phyloP scores from a whole-genome alignment of 2,797 vertebrate genomes.

The Borostomias antarcticus region DNA sequence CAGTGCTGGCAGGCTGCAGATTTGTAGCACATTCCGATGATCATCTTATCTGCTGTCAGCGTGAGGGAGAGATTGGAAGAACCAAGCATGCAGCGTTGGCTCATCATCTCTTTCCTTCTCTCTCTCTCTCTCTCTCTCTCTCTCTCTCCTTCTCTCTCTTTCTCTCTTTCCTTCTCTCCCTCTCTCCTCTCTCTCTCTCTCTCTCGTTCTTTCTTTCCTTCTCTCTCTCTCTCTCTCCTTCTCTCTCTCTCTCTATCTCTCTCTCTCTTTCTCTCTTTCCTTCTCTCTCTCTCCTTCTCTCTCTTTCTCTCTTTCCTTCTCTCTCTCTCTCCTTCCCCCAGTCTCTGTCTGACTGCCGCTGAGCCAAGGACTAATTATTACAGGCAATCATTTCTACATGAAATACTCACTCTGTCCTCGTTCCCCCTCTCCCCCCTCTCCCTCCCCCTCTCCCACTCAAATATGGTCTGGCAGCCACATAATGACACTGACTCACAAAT shows the following conservation, averaged over 20 bases:
- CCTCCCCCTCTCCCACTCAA: constrained; percentile 32
- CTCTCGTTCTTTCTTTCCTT: constrained; percentile 38
- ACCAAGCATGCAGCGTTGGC: constrained; percentile 38
- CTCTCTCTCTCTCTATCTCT: too few species aligned
- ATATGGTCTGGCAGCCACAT: constrained; percentile 56
- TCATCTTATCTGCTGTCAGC: constrained; percentile 79
- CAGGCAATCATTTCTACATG: constrained; percentile 70
- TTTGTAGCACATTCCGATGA: constrained; percentile 72
- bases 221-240: constrained; percentile 22
- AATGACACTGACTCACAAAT: constrained; percentile 23
- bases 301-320: constrained; percentile 32
- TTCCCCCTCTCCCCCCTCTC: constrained; percentile 39
- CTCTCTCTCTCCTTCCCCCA: constrained; percentile 8
- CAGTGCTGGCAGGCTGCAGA: constrained; percentile 67
- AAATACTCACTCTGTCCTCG: constrained; percentile 62
- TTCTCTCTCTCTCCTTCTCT: constrained; percentile 7
- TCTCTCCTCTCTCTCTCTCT: constrained; percentile 28
- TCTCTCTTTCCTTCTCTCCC: neutral
- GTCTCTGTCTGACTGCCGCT: constrained; percentile 54
- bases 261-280: too few species aligned
- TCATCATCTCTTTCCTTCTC: neutral
- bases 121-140: neutral
- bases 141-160: constrained; percentile 13
- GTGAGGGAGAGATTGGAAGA: constrained; percentile 66
- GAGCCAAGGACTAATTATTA: constrained; percentile 73